Base-by-base conservation (phyloP, 53 echinoderm and acorn worm species). In the Paracentrotus lividus region DNA sequence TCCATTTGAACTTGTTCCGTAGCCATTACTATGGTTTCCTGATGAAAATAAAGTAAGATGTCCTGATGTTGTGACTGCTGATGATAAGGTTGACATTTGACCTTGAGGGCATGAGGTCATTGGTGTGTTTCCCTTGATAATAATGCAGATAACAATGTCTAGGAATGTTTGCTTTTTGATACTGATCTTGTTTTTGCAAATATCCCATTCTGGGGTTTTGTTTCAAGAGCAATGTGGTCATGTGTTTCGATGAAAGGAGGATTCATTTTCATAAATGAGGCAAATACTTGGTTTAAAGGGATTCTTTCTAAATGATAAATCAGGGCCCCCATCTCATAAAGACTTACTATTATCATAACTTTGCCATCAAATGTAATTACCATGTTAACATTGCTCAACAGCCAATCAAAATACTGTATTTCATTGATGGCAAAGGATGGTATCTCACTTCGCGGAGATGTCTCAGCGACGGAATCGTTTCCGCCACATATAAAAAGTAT, bases 131-230 rank as follows among this genome's bases (percentile, higher is more conserved):
- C 33, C 34, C 86, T 86, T 86, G 86, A 56, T 86, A 86, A 45
- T 47, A 10, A 34, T 43, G 42, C n/a, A n/a, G n/a, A 47, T 24
- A 24, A 47, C 44, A 9, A 1, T 78, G 44, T 78, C 47, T 81
- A 81, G 81, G 72, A 81, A 81, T 81, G 81, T 81, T 81, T 81
- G 47, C 47, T 26, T 81, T 81, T n/a, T 72, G 72, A 72, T 72
- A 72, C 72, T 16, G 72, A 72, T 72, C 40, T 72, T 72, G 72
- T 36, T 72, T 72, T 72, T 72, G 38, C 36, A 36, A 72, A 72
- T 20, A 72, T 16, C 36, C 20, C 18, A 0, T 34, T 7, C 4
- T 61, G 26, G n/a, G n/a, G n/a, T n/a, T n/a, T n/a, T n/a, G n/a
- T n/a, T 9, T 66, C 5, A 3, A 34, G 16, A 36, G 10, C 69